Evolutionary conservation across 2,113 vertebrate genomes (phyloP).

Genomic region (Carassius auratus): DNA sequence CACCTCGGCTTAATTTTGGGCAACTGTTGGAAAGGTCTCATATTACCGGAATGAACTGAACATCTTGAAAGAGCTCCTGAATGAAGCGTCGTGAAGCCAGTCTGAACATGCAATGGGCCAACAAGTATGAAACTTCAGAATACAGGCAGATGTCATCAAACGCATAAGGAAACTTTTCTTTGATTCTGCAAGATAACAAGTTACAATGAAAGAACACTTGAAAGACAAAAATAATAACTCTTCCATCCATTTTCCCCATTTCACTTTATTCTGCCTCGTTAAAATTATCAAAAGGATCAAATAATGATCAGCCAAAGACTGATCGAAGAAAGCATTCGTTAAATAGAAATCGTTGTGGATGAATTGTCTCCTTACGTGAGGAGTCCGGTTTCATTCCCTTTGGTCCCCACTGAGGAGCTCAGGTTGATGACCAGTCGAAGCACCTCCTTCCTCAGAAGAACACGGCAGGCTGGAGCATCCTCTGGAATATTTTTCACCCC

Average conservation of each 20-base stretch:
- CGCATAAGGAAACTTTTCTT: slow-evolving; percentile 96
- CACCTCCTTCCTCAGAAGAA: slow-evolving; percentile 94
- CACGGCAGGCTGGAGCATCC: slow-evolving; percentile 91
- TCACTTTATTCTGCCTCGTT: not conserved
- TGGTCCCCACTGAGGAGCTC: slow-evolving; percentile 98
- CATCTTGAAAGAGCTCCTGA: slow-evolving; percentile 98
- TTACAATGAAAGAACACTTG: not conserved
- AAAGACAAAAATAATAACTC: not conserved
- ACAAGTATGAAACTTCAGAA: slow-evolving; percentile 93
- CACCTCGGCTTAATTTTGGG: not conserved
- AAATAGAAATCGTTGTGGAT: not conserved
- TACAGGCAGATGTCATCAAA: slow-evolving; percentile 99
- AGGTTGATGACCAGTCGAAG: slow-evolving; percentile 94
- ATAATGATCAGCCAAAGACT: not conserved
- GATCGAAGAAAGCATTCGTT: not conserved
- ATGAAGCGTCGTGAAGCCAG: slow-evolving; percentile 95
- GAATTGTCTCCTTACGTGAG: slow-evolving; percentile 85
- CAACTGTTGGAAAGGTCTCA: not conserved
- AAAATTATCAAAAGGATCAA: not conserved
- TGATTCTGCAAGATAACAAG: slow-evolving; percentile 81
- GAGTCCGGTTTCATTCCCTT: slow-evolving; percentile 96
- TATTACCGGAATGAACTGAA: slow-evolving; percentile 92
- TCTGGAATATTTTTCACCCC: slow-evolving; percentile 92
- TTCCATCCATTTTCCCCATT: not conserved
- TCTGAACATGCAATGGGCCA: slow-evolving; percentile 94